Conservation (phyloP, 2,113 vertebrate species). For the Salvelinus fontinalis region DNA sequence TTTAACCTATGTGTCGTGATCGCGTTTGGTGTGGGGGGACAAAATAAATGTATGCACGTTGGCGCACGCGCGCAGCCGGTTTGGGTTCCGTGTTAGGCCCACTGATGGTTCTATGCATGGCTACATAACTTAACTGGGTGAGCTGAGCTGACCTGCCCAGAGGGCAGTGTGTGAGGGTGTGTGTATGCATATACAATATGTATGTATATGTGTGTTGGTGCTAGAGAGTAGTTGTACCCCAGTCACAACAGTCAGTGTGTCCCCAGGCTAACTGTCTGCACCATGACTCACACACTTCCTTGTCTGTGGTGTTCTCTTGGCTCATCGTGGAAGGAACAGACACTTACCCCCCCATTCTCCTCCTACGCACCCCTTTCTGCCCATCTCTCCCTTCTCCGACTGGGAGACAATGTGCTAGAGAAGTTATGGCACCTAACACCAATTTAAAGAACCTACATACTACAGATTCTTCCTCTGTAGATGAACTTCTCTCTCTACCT, state of each 20-base stretch:
- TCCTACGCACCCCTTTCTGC: not conserved
- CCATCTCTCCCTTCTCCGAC: slow-evolving; percentile 9
- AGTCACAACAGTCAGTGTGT: not conserved
- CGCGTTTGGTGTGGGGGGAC: too few relatives aligned
- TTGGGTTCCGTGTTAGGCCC: too few relatives aligned
- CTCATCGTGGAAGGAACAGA: slow-evolving; percentile 1
- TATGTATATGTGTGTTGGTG: not conserved
- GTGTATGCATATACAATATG: not conserved
- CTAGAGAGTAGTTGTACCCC: not conserved
- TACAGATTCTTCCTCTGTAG: slow-evolving; percentile 40
- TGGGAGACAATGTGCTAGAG: slow-evolving; percentile 20
- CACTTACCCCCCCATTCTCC: not conserved
- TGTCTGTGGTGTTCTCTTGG: slow-evolving; percentile 7
- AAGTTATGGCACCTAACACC: slow-evolving; percentile 31
- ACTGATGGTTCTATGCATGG: too few relatives aligned
- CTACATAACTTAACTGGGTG: too few relatives aligned
- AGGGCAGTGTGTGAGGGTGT: slow-evolving; percentile 1
- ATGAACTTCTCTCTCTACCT: slow-evolving; percentile 12
- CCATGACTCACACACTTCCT: slow-evolving; percentile 3
- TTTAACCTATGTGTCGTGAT: too few relatives aligned
- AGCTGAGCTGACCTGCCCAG: too few relatives aligned
- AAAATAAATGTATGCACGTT: too few relatives aligned
- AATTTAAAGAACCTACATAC: slow-evolving; percentile 33
- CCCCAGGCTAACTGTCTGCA: not conserved
- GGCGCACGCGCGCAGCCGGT: too few relatives aligned